phyloP scores from a whole-genome alignment of 2,113 vertebrate species.

The Nycticryphes semicollaris region DNA sequence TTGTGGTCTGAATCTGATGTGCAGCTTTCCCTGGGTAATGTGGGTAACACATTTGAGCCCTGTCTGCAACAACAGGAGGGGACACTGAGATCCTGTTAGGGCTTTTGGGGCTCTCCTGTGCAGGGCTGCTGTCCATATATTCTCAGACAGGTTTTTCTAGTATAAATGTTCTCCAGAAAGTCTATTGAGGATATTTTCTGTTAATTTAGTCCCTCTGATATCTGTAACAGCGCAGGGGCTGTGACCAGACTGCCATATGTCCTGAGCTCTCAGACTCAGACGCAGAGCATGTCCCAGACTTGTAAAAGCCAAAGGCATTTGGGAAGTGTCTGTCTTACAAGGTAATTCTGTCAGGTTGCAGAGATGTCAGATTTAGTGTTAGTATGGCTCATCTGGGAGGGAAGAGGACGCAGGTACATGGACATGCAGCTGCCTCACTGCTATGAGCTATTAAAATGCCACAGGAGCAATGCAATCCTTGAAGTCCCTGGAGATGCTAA shows the following conservation, averaged over 20 bases:
- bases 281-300: background rate
- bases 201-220: background rate
- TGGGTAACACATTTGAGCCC: fast-evolving
- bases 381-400: background rate
- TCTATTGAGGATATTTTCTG: background rate
- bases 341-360: background rate
- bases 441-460: background rate
- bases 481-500: background rate
- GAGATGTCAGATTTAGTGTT: background rate
- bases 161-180: background rate
- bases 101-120: background rate
- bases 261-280: background rate
- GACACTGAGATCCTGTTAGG: fast-evolving
- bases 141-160: background rate
- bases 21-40: background rate
- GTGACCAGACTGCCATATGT: fast-evolving
- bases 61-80: background rate
- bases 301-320: background rate
- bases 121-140: background rate
- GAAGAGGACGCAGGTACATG: background rate
- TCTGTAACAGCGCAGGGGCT: background rate
- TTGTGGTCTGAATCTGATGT: background rate
- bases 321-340: background rate
- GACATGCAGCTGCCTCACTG: background rate
- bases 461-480: background rate